phyloP scores from a whole-genome alignment of 2,797 vertebrate species.

The Mareca strepera region DNA sequence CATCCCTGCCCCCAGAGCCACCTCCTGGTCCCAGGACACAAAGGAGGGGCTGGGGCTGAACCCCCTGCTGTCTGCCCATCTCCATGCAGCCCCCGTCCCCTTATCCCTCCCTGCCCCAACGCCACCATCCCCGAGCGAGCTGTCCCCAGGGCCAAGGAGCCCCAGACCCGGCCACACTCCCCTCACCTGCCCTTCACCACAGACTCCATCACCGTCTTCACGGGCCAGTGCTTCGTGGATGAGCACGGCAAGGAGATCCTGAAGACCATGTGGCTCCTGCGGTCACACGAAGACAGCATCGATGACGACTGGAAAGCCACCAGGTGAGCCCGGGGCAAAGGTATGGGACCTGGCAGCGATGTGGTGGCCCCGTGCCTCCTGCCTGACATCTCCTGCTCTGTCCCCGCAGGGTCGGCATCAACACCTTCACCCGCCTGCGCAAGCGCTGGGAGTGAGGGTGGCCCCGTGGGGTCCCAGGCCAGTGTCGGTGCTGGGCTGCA shows the following conservation, averaged over 20 bases:
- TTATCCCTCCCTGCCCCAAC: background rate
- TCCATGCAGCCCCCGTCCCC: accelerated
- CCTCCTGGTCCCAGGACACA: no score
- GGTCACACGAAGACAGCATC: accelerated
- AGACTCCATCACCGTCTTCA: background rate
- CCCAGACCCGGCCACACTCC: accelerated
- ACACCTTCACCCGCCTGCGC: background rate
- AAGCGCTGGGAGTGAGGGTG: background rate
- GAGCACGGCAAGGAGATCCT: background rate
- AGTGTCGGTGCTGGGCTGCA: background rate
- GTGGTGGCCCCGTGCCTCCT: background rate
- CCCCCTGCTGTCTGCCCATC: background rate
- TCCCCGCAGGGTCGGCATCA: background rate
- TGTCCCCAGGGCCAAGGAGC: background rate
- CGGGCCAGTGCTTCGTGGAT: background rate
- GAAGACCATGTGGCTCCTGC: slow-evolving; percentile 56
- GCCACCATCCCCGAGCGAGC: accelerated
- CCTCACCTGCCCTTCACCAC: accelerated
- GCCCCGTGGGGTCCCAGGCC: background rate
- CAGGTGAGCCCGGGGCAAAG: background rate
- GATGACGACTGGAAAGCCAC: slow-evolving; percentile 5
- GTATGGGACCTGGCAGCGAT: no score
- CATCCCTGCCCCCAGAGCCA: background rate
- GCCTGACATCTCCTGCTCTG: background rate
- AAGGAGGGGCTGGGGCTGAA: background rate